These are phyloP conservation scores for Numenius arquata DNA, from an alignment of 2,113 vertebrate genomes.

Conservation along the genomic window DNA sequence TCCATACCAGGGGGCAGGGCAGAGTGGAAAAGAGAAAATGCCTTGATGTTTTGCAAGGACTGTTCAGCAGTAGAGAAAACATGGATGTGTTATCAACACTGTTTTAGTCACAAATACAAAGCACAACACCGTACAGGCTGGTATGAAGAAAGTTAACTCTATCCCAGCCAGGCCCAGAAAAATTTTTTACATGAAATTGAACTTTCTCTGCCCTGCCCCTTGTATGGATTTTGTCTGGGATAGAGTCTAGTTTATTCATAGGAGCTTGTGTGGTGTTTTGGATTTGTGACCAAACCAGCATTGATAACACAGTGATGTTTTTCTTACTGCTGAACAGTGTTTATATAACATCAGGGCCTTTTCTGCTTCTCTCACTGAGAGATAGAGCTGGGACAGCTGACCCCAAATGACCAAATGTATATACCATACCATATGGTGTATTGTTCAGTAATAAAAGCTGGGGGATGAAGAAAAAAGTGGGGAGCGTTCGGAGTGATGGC, in stretches of 20 bases:
- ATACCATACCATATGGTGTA: fast-evolving
- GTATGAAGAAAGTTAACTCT: background rate
- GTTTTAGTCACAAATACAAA: background rate
- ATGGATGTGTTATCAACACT: background rate
- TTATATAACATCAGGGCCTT: background rate
- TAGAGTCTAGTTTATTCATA: background rate
- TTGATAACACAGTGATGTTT: background rate
- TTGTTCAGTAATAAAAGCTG: background rate
- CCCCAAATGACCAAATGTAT: background rate
- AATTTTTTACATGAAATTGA: background rate
- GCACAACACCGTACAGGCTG: background rate
- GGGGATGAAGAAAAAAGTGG: background rate
- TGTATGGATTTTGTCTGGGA: background rate
- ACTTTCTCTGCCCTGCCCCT: background rate
- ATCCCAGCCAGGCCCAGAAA: background rate
- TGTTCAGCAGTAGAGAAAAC: background rate
- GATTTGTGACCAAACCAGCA: background rate
- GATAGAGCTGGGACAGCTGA: background rate
- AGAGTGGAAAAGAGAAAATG: background rate
- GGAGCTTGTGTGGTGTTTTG: background rate
- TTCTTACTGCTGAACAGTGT: background rate
- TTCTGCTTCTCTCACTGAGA: background rate
- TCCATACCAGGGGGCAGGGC: background rate
- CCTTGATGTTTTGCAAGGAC: background rate
- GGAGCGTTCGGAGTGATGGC: fast-evolving